Percentiles rank a stretch among this genome's conserved stretches.
phyloP scores from a whole-genome alignment of 2,888 invertebrate species.

The Cinara cedri region DNA sequence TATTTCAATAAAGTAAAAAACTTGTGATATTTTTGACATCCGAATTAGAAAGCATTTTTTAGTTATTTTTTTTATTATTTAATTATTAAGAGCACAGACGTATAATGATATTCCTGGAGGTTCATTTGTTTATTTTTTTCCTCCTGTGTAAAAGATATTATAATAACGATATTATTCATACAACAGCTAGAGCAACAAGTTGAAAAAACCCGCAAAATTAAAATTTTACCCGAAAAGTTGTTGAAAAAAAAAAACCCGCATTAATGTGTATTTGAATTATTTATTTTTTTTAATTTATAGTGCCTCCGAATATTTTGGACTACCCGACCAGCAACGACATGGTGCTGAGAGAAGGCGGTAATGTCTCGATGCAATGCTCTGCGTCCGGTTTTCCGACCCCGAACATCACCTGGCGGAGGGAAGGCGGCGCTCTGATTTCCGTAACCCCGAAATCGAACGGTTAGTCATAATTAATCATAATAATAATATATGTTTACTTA shows the following conservation, averaged over 20 bases:
- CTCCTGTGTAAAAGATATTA: background rate
- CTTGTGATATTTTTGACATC: too few relatives aligned
- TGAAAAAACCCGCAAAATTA: background rate
- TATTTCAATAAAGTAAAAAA: too few relatives aligned
- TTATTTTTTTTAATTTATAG: slow-evolving; percentile 65
- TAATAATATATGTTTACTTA: too few relatives aligned
- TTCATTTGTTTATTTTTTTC: too few relatives aligned
- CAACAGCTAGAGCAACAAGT: too few relatives aligned
- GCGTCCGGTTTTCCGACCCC: slow-evolving; percentile 87
- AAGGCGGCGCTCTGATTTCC: slow-evolving; percentile 73
- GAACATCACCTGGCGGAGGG: slow-evolving; percentile 84
- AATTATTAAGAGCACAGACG: background rate
- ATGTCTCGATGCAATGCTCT: slow-evolving; percentile 85
- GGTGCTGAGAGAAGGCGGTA: slow-evolving; percentile 83
- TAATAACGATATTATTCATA: background rate
- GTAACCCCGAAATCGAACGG: slow-evolving; percentile 63
- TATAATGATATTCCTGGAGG: too few relatives aligned
- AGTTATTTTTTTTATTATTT: background rate
- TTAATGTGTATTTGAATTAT: background rate
- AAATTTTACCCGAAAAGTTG: background rate
- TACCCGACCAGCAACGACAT: slow-evolving; percentile 85
- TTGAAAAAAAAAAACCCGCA: background rate
- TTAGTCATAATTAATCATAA: slow-evolving; percentile 59
- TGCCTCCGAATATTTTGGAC: slow-evolving; percentile 86
- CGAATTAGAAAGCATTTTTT: too few relatives aligned